phyloP scores from a whole-genome alignment of 2,797 vertebrate genomes.

The Diceros bicornis region DNA sequence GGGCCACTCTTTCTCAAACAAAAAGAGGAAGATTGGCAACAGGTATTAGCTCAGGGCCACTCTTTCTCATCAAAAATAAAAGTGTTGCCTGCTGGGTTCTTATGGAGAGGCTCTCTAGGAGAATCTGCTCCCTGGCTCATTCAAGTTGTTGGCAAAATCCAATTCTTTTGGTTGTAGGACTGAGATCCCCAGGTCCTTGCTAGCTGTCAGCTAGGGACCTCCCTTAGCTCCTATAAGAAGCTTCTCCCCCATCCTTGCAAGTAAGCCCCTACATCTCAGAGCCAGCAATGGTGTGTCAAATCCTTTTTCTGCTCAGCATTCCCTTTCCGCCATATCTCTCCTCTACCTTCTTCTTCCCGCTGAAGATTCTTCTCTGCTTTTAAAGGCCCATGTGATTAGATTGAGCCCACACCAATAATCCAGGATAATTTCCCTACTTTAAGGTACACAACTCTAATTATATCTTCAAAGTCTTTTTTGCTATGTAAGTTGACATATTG shows the following conservation, averaged over 20 bases:
- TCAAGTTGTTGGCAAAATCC: background rate
- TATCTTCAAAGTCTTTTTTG: background rate
- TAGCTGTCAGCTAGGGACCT: background rate
- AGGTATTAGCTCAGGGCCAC: no score
- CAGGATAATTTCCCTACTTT: background rate
- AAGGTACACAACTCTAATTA: background rate
- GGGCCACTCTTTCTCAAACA: no score
- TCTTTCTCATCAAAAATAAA: no score
- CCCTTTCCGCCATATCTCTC: background rate
- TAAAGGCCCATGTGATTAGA: background rate
- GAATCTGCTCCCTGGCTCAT: background rate
- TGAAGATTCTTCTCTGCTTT: background rate
- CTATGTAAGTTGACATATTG: background rate
- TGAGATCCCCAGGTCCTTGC: background rate
- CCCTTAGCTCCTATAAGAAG: background rate
- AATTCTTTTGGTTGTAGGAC: background rate
- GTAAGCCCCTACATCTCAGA: background rate
- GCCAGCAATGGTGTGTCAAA: background rate
- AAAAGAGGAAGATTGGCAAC: no score
- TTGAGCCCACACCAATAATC: background rate
- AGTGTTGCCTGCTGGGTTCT: background rate
- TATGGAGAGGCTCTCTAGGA: background rate
- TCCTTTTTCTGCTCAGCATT: background rate
- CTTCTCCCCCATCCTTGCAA: background rate
- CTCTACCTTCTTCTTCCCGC: background rate